phyloP scores from a whole-genome alignment of 1,140 invertebrate genomes.

The Euwallacea similis region DNA sequence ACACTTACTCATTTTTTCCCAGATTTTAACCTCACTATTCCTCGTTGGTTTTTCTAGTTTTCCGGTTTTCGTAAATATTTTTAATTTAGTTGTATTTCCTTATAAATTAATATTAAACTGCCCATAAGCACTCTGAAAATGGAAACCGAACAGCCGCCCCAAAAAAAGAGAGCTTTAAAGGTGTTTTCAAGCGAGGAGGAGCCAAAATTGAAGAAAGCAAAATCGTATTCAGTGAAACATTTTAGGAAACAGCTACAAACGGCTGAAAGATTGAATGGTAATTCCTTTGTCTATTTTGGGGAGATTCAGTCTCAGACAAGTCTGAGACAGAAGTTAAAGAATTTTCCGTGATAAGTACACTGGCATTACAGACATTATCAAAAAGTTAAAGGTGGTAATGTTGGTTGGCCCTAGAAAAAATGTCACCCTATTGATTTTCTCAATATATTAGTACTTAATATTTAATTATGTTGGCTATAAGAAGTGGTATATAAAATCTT shows the following conservation, averaged over 20 bases:
- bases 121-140: neutral
- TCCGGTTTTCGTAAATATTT: no score
- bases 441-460: constrained; percentile 5
- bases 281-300: constrained; percentile 3
- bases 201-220: constrained; percentile 38
- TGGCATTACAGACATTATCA: no score
- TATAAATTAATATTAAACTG: neutral
- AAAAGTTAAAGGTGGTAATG: no score
- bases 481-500: neutral
- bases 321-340: no score
- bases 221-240: constrained; percentile 45
- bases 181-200: neutral
- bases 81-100: no score
- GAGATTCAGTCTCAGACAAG: no score
- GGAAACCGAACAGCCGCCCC: neutral
- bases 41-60: no score
- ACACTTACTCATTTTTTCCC: no score
- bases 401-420: neutral
- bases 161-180: constrained; percentile 9
- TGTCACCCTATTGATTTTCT: constrained; percentile 4
- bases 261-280: constrained; percentile 29
- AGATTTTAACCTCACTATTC: no score
- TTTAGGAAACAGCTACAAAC: constrained; percentile 45
- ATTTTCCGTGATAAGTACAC: no score
- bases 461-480: constrained; percentile 7